Evolutionary conservation across 2,797 vertebrate genomes (phyloP), one percentile per base, ranked within the genome.

Genomic region (Chaunax sp.): DNA sequence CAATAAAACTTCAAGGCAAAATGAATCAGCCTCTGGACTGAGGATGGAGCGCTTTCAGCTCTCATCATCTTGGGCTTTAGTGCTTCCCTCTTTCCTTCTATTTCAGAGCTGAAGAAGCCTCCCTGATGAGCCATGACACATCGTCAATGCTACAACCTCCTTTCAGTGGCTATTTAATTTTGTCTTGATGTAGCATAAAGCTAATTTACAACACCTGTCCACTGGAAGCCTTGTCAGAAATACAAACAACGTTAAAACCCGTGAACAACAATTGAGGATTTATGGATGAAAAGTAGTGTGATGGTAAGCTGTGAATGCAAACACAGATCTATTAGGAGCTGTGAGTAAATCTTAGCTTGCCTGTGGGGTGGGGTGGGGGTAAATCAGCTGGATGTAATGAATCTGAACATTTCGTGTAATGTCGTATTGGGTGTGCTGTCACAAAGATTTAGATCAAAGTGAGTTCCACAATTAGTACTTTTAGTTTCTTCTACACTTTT

Each of bases 151-250:
- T 72, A 43, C 53, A 77, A 22, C 33, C 61, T 56, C 52, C 60
- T 70, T 84, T 52, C 65, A 66, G 28, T 13, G 51, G 59, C 71
- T 54, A 63, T 84, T 69, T 67, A 60, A 63, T 69, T 84, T 64
- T 55, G 57, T 54, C 72, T 64, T 66, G 44, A 78, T 64, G 60
- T 67, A 65, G 67, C 61, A 58, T 77, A 43, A 69, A 78, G 55
- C 30, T 55, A 66, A 85, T 81, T 80, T 77, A 72, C 63, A 77
- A 65, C 75, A 87, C 56, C 69, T 83, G 78, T 77, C 78, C 61
- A 53, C 62, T 26, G 47, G 53, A 74, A 57, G 62, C 54, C 44
- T 35, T 12, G 30, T 26, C 15, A 5, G 47, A 64, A 65, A 81
- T 51, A 57, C 80, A 76, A 69, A 69, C 33, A n/a, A 68, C 71